Base-by-base conservation (phyloP, 2,113 vertebrate genomes). In the Crotophaga sulcirostris region DNA sequence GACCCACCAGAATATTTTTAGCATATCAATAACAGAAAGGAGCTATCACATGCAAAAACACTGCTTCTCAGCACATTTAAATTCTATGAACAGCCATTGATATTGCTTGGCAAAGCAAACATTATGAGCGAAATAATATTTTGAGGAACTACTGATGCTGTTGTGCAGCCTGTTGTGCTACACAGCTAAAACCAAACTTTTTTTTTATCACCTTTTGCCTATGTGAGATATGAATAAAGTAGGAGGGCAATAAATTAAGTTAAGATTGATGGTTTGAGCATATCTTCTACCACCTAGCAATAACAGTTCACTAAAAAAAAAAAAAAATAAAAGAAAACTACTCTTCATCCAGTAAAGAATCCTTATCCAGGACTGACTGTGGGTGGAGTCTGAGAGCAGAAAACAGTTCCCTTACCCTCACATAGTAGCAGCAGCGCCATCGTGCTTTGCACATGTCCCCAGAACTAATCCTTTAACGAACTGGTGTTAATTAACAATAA, bases 341-440 rank as follows among this genome's bases (percentile, higher is more conserved):
- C 10, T 63, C 26, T 42, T 62, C 69, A 76, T 21, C 5, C 7
- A 69, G 16, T 25, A 89, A 70, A 56, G 2, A 63, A 49, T 47
- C 44, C 20, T 83, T 72, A 76, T 45, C 18, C 20, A 69, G 31
- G 58, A 78, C 1, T 44, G 33, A 66, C 19, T 26, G 16, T 16
- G 42, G 67, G 45, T 44, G 28, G 14, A 81, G 20, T 9, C 16
- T 40, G 17, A 74, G 55, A 77, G 42, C 5, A 59, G 42, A 55
- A 42, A 24, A 16, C 0, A 0, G 16, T 51, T 89, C 33, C 29
- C 16, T 45, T 58, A 63, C 5, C 16, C 18, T 13, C 34, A 79
- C n/a, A 28, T 26, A 36, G 40, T 5, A 78, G 74, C 31, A 63
- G 38, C 0, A 0, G n/a, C n/a, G n/a, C 7, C 0, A 10, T 11